Conservation (phyloP, 2,797 vertebrate species). For the Neosilurus hyrtlii region DNA sequence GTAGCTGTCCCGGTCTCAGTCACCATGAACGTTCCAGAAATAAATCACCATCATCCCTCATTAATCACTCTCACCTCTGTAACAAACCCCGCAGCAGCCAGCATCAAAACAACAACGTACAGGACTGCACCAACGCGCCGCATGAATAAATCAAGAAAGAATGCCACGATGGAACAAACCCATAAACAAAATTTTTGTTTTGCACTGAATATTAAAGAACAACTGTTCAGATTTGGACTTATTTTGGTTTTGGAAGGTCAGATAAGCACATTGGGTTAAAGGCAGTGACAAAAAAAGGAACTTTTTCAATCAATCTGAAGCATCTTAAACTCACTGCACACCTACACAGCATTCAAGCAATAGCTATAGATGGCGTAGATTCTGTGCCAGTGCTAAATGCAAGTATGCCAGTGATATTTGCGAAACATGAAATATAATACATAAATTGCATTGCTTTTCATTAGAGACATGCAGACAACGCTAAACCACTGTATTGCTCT, state of each 20-base stretch:
- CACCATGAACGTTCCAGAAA: neutral
- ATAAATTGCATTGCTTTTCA: neutral
- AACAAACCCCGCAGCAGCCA: neutral
- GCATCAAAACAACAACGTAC: neutral
- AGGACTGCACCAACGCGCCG: neutral
- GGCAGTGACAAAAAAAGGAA: too few species aligned
- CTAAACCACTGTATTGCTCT: neutral
- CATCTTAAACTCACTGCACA: neutral
- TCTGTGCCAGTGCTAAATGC: neutral
- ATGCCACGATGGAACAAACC: neutral
- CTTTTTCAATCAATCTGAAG: too few species aligned
- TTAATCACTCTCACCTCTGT: conserved; percentile 1
- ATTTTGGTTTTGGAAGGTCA: neutral
- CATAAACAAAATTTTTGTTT: neutral
- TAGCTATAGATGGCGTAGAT: neutral
- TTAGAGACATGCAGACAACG: neutral
- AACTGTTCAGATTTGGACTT: too few species aligned
- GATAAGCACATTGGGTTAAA: too few species aligned
- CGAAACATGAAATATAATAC: neutral
- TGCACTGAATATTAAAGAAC: neutral
- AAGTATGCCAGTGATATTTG: neutral
- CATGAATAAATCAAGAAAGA: neutral
- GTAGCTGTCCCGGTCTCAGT: neutral
- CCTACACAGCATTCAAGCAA: neutral
- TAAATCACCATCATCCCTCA: neutral